A percentile compares a stretch with the other conserved stretches of the same genome.
Evolutionary conservation across 2,797 vertebrate genomes (phyloP).

Genomic region (Peromyscus nudipes): DNA sequence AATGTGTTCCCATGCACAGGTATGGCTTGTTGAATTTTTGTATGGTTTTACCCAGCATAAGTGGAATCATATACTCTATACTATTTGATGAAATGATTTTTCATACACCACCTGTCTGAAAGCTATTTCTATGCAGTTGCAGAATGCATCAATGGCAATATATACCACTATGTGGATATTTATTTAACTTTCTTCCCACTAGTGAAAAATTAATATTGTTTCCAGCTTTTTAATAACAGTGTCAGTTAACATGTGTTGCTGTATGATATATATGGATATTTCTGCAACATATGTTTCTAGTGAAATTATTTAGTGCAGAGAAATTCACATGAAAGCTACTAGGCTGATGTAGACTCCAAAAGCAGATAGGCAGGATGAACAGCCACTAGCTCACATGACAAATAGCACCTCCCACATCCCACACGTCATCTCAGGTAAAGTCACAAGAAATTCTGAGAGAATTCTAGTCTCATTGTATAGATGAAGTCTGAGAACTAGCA

Average conservation of each 20-base stretch:
- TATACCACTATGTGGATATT: neutral
- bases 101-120: neutral
- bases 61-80: neutral
- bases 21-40: conserved; percentile 7
- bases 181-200: conserved; percentile 54
- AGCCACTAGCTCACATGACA: neutral
- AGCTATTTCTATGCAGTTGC: conserved; percentile 16
- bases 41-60: neutral
- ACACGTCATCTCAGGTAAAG: conserved; percentile 29
- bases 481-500: conserved; percentile 39
- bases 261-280: neutral
- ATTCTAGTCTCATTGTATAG: conserved; percentile 31
- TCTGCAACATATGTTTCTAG: conserved; percentile 16
- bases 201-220: conserved; percentile 46
- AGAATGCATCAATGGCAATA: neutral
- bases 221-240: conserved; percentile 31
- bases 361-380: neutral
- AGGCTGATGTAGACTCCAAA: neutral
- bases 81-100: conserved; percentile 51
- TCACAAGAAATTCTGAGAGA: conserved; percentile 17
- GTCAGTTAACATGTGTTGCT: neutral
- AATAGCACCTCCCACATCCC: neutral
- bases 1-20: neutral
- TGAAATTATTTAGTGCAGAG: conserved; percentile 43
- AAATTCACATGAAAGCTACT: conserved; percentile 9